Base-by-base conservation (phyloP, 2,797 vertebrate genomes). In the Falco concolor region DNA sequence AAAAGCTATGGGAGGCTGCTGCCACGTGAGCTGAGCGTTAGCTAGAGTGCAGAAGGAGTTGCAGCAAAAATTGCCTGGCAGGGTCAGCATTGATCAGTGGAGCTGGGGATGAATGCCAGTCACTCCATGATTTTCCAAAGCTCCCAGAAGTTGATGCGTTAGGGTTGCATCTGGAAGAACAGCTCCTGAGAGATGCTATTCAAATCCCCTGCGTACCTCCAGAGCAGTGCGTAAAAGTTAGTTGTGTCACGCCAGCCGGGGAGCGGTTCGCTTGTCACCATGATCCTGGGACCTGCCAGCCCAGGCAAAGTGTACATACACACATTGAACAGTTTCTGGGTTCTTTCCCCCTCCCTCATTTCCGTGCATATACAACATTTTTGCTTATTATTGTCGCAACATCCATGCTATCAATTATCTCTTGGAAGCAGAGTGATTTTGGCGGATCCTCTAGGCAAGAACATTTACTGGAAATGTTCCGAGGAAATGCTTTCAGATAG, bases 401-500 rank as follows among this genome's bases (percentile, higher is more conserved):
- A 54, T 60, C 38, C 2, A 0, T 0, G 12, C 32, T 53, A 36
- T 18, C 54, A 23, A 19, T 63, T 8, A 56, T 12, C 63, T 45
- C 44, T 59, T 38, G 70, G 74, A 56, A 86, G n/a, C 44, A 24
- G 23, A 40, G 16, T 6, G 7, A 63, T 32, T 53, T 64, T 36
- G 5, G 44, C 77, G 84, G 54, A 45, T 84, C 77, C 70, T 80
- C 69, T 38, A 73, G 84, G 93, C 86, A 56, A 52, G 36, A 34
- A 14, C 34, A 2, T 24, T 12, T 3, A 2, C 0, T 23, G 90
- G 53, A 34, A 77, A 60, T 4, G 75, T 22, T 74, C 84, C 87
- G 83, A 93, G 89, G 93, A 92, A 95, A 92, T 45, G 49, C 78
- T 91, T 42, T 7, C 45, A 70, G 84, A 38, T 3, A 10, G 44